A percentile compares a stretch with the other conserved stretches of the same genome.
These are phyloP conservation scores for Venturia canescens DNA, from an alignment of 1,140 invertebrate species.

Conservation along the genomic window DNA sequence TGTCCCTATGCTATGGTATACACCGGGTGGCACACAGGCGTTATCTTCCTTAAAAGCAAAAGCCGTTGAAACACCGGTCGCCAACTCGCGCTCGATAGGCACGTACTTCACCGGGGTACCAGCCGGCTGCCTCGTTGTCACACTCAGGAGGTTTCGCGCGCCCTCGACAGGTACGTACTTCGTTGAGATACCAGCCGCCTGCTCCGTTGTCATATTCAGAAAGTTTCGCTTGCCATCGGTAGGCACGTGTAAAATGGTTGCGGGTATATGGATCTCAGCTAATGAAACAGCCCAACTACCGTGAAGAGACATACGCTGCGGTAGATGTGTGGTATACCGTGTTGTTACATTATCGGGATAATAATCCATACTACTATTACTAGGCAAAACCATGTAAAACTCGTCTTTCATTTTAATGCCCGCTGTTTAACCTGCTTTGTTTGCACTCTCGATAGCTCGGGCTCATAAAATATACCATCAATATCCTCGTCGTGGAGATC, in stretches of 20 bases:
- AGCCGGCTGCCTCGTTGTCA: no score
- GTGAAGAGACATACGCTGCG: slow-evolving; percentile 1
- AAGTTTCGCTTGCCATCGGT: no score
- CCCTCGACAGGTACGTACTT: no score
- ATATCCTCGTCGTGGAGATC: slow-evolving; percentile 46
- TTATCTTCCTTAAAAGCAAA: not conserved
- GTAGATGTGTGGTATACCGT: slow-evolving; percentile 2
- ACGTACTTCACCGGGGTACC: no score
- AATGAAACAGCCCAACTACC: slow-evolving; percentile 33
- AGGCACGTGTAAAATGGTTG: slow-evolving; percentile 18
- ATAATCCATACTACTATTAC: not conserved
- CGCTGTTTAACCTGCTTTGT: not conserved
- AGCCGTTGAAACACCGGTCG: not conserved
- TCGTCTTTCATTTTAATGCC: not conserved
- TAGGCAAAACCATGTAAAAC: slow-evolving; percentile 3
- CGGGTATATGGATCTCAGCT: slow-evolving; percentile 22
- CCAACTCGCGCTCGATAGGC: not conserved
- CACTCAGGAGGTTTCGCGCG: no score
- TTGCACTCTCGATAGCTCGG: slow-evolving; percentile 23
- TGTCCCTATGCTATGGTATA: not conserved
- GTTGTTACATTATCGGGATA: slow-evolving; percentile 4
- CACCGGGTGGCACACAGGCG: not conserved
- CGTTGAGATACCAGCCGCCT: no score
- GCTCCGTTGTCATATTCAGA: no score
- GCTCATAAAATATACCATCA: slow-evolving; percentile 47